Base-by-base conservation (phyloP, 2,113 vertebrate genomes). In the Pyrgilauda ruficollis region DNA sequence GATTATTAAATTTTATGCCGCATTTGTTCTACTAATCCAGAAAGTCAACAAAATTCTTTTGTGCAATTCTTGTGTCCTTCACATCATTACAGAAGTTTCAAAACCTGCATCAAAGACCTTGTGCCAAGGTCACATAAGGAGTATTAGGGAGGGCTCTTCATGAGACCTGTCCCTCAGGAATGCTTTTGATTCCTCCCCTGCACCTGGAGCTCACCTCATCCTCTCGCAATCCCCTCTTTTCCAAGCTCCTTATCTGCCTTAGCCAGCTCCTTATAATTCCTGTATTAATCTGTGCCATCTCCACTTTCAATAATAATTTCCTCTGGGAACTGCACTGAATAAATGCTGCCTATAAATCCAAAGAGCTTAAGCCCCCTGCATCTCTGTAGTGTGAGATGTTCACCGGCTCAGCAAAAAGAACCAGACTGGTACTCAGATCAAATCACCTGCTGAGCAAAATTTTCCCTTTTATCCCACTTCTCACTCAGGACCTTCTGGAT, bases 161-260 rank as follows among this genome's bases (percentile, higher is more conserved):
- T 30, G 17, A 72, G 49, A 43, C 19, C 35, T 30, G 13, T 55
- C 63, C 66, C 53, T 77, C n/a, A 50, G 13, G 72, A 86, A 63
- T 15, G 43, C 8, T 77, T 62, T 50, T 43, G 53, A 14, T 10
- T 41, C 37, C 16, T 64, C 5, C 10, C n/a, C 15, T 77, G 85
- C 59, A 84, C 43, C 64, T 74, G 23, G 28, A 69, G 41, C 58
- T 76, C 72, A 50, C 83, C 75, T 84, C 43, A 39, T 26, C 30
- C 33, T 83, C 12, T 28, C 46, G 31, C 24, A 39, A 26, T 47
- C 59, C 23, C 9, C 16, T 56, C 59, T 77, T 49, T 39, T 20
- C 72, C 86, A 77, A 73, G 46, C 50, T 93, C 59, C 79, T 96
- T 96, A 95, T 95, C 94, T 92, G 46, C 63, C 76, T 55, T 49